Evolutionary conservation across 2,797 vertebrate species (phyloP).

Genomic region (Xenopus petersii): DNA sequence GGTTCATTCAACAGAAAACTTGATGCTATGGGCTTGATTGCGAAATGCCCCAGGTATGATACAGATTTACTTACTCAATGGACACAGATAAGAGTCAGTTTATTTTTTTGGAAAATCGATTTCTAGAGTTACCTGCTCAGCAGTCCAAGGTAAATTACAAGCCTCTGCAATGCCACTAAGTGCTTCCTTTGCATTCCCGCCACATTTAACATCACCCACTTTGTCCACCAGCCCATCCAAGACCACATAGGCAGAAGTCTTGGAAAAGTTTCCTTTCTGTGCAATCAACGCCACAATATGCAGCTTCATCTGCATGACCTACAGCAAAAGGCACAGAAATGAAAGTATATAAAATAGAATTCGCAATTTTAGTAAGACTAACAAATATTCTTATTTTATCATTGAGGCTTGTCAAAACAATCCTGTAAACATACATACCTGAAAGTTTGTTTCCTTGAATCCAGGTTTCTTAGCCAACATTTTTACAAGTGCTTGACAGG

Average conservation of each 20-base stretch:
- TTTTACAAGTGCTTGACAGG: slow-evolving; percentile 92
- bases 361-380: too few species aligned
- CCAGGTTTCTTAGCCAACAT: slow-evolving; percentile 98
- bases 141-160: slow-evolving; percentile 89
- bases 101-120: background rate
- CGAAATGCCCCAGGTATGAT: too few species aligned
- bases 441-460: slow-evolving; percentile 98
- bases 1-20: too few species aligned
- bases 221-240: slow-evolving; percentile 94
- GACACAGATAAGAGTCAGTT: too few species aligned
- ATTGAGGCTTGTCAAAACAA: too few species aligned
- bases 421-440: slow-evolving; percentile 68
- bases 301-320: slow-evolving; percentile 99
- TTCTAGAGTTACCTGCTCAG: slow-evolving; percentile 79
- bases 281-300: slow-evolving; percentile 86
- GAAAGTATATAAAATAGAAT: background rate
- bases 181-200: slow-evolving; percentile 88
- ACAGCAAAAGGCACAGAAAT: background rate
- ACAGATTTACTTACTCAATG: too few species aligned
- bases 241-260: slow-evolving; percentile 87
- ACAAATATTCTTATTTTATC: too few species aligned
- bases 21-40: too few species aligned
- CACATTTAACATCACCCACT: slow-evolving; percentile 92
- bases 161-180: slow-evolving; percentile 88
- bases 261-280: slow-evolving; percentile 90